These are phyloP conservation scores for Ceramica pisi DNA, from an alignment of 2,888 invertebrate genomes.

Conservation along the genomic window DNA sequence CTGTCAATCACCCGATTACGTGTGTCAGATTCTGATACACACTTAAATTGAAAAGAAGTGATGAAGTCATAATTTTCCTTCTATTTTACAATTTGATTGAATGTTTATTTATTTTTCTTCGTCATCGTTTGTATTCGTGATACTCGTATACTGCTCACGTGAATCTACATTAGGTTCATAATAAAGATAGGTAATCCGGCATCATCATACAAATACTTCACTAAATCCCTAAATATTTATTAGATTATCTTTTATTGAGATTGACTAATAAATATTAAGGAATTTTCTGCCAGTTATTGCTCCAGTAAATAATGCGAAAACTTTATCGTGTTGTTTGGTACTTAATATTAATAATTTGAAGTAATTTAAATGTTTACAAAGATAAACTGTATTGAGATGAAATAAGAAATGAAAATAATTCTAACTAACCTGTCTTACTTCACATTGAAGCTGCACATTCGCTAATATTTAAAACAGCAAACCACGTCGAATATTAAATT, in stretches of 20 bases:
- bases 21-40: slow-evolving; percentile 36
- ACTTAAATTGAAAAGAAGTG: slow-evolving; percentile 33
- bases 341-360: slow-evolving; percentile 4
- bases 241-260: slow-evolving; percentile 43
- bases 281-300: slow-evolving; percentile 21
- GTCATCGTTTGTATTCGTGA: slow-evolving; percentile 57
- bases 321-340: slow-evolving; percentile 3
- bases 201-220: slow-evolving; percentile 26
- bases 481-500: slow-evolving; percentile 21
- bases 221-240: slow-evolving; percentile 48
- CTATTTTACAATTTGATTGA: slow-evolving; percentile 43
- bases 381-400: background rate
- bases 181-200: slow-evolving; percentile 44
- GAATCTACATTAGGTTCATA: slow-evolving; percentile 3
- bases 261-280: slow-evolving; percentile 33
- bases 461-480: background rate
- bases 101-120: slow-evolving; percentile 61
- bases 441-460: background rate
- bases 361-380: background rate
- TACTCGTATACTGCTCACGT: slow-evolving; percentile 32
- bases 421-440: no score
- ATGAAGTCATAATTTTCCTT: slow-evolving; percentile 45
- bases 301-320: slow-evolving; percentile 30
- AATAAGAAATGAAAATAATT: background rate
- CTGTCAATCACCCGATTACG: slow-evolving; percentile 46